Percentiles rank a stretch among this genome's conserved stretches.
phyloP scores from a whole-genome alignment of 2,888 invertebrate genomes.

The Chymomyza amoena region DNA sequence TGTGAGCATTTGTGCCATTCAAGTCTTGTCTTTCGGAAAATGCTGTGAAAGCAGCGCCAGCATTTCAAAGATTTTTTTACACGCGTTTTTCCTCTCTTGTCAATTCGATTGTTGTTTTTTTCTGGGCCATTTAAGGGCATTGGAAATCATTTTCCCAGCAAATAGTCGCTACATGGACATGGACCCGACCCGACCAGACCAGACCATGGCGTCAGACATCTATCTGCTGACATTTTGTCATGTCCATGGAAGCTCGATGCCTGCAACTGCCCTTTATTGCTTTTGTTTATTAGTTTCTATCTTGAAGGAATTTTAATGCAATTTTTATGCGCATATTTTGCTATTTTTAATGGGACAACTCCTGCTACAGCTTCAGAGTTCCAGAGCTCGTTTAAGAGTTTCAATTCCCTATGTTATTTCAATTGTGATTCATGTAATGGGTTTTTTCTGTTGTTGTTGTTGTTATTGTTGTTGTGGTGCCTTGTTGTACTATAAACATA shows the following conservation, averaged over 20 bases:
- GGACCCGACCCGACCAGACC: no score
- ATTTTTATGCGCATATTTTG: constrained; percentile 65
- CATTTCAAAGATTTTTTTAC: constrained; percentile 46
- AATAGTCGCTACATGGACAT: not conserved
- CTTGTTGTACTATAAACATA: constrained; percentile 8
- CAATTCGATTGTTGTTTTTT: constrained; percentile 39
- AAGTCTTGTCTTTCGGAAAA: constrained; percentile 36
- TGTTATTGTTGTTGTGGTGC: constrained; percentile 24
- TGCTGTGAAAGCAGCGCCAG: constrained; percentile 28
- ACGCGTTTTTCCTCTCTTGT: constrained; percentile 50
- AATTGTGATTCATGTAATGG: constrained; percentile 64
- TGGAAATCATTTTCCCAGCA: constrained; percentile 34
- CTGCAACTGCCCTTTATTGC: constrained; percentile 62
- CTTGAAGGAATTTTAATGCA: constrained; percentile 58
- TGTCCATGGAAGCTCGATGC: constrained; percentile 13
- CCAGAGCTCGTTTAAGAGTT: not conserved
- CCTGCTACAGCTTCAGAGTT: not conserved
- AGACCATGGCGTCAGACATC: not conserved
- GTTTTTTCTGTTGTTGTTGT: constrained; percentile 3
- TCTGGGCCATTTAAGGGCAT: constrained; percentile 57
- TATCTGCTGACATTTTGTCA: constrained; percentile 18
- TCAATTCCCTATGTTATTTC: constrained; percentile 44
- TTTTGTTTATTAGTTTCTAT: constrained; percentile 53
- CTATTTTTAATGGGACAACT: not conserved
- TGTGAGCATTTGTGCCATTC: not conserved